Evolutionary conservation across 2,888 invertebrate species (phyloP).

Genomic region (Schizaphis graminum): DNA sequence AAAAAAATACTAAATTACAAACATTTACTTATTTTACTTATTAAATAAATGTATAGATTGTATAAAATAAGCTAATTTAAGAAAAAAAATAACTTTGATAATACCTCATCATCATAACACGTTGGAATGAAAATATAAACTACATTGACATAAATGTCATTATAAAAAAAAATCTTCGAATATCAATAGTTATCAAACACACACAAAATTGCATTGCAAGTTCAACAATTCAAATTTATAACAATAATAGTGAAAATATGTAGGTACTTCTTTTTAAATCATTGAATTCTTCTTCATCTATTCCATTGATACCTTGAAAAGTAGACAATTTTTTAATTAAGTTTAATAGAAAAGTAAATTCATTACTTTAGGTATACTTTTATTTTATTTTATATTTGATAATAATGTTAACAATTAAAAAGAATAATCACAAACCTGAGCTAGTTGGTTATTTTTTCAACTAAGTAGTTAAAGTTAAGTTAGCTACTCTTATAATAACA

Average conservation of each 20-base stretch:
- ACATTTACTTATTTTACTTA: not conserved
- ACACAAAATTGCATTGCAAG: not conserved
- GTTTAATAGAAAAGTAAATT: not conserved
- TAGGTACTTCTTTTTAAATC: not conserved
- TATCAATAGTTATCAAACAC: not conserved
- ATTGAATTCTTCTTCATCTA: not conserved
- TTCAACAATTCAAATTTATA: not conserved
- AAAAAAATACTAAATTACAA: not conserved
- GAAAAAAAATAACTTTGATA: not conserved
- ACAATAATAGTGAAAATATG: not conserved
- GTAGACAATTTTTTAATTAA: not conserved
- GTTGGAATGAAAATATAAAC: not conserved
- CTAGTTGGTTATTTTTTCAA: not conserved
- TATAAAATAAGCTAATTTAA: not conserved
- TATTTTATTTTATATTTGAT: too few relatives aligned
- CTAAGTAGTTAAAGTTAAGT: not conserved
- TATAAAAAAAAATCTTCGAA: not conserved
- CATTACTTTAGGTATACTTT: too few relatives aligned
- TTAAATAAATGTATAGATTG: not conserved
- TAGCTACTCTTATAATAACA: not conserved
- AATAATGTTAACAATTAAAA: not conserved
- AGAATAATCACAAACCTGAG: not conserved
- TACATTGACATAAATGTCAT: not conserved
- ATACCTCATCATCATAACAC: not conserved
- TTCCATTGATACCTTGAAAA: not conserved